Evolutionary conservation across 2,888 invertebrate species (phyloP).

Genomic region (Tupiocoris notatus): DNA sequence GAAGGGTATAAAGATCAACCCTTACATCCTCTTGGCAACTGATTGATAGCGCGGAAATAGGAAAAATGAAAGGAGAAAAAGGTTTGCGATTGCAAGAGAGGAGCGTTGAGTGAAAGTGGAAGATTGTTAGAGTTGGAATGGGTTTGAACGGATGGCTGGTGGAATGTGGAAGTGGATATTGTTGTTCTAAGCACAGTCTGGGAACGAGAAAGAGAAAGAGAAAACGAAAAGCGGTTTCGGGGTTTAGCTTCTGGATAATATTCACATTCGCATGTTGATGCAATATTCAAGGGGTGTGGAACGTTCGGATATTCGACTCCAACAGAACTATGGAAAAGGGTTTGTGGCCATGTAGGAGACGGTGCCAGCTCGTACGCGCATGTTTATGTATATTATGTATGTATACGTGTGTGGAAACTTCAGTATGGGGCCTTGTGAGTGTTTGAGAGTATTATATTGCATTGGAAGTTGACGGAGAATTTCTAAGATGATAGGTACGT

Average conservation of each 20-base stretch:
- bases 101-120: neutral
- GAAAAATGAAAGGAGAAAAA: neutral
- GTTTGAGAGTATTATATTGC: neutral
- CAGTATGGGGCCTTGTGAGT: neutral
- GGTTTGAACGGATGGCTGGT: neutral
- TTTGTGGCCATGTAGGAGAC: neutral
- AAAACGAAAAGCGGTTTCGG: neutral
- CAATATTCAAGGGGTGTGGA: constrained; percentile 34
- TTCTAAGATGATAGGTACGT: neutral
- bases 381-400: neutral
- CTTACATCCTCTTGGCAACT: neutral
- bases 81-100: neutral
- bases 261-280: constrained; percentile 36
- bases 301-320: constrained; percentile 31
- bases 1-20: neutral
- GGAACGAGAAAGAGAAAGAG: neutral
- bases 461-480: neutral
- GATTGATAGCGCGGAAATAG: neutral
- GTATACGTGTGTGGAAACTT: neutral
- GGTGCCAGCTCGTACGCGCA: neutral
- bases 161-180: neutral
- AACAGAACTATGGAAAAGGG: neutral
- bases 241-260: constrained; percentile 30
- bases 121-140: neutral
- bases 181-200: constrained; percentile 12